These are phyloP conservation scores for Sycophila sp. DNA, from an alignment of 1,140 invertebrate species.

Conservation along the genomic window DNA sequence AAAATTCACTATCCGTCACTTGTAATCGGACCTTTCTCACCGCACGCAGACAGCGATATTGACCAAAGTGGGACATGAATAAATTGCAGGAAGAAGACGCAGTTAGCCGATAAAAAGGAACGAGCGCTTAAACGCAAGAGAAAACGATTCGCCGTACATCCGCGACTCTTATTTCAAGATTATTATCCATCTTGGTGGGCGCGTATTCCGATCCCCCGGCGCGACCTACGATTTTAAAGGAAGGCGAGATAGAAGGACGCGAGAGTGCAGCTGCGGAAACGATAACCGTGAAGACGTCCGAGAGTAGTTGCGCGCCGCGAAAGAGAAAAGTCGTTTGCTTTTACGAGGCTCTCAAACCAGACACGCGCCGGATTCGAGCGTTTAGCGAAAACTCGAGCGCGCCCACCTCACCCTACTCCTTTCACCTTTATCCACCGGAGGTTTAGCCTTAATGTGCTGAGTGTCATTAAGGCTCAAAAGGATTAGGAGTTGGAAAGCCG, in stretches of 20 bases:
- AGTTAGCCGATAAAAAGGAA: no score
- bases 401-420: background rate
- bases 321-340: background rate
- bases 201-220: no score
- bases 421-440: background rate
- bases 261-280: conserved; percentile 4
- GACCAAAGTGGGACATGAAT: no score
- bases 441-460: background rate
- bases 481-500: background rate
- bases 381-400: background rate
- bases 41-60: background rate
- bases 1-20: no score
- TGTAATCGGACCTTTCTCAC: no score
- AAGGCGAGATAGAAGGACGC: background rate
- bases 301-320: background rate
- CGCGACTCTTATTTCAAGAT: no score
- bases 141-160: no score
- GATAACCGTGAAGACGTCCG: conserved; percentile 6
- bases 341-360: conserved; percentile 7
- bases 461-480: background rate
- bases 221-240: background rate
- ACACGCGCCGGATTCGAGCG: background rate
- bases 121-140: no score
- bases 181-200: no score
- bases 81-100: no score